phyloP scores from a whole-genome alignment of 2,113 vertebrate genomes.

The Phocoena phocoena region DNA sequence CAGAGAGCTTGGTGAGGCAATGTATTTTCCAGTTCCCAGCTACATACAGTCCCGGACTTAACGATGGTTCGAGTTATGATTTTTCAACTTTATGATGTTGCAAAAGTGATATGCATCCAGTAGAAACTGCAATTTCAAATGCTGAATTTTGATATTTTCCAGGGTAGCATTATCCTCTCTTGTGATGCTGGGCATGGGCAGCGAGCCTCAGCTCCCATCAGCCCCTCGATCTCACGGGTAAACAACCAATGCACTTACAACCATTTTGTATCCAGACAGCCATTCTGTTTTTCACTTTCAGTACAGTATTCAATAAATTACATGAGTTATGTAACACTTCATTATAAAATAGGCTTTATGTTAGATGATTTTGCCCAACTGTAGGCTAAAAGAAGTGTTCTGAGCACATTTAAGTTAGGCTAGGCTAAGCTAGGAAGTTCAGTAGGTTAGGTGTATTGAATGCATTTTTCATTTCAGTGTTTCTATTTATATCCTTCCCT shows the following conservation, averaged over 20 bases:
- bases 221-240: background rate
- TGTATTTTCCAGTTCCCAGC: background rate
- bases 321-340: background rate
- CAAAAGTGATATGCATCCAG: background rate
- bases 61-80: background rate
- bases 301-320: background rate
- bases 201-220: background rate
- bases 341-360: background rate
- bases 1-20: background rate
- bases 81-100: background rate
- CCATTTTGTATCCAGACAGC: background rate
- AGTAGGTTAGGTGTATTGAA: background rate
- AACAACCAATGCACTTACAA: background rate
- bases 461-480: background rate
- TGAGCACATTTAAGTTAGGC: background rate
- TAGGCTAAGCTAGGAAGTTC: background rate
- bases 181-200: background rate
- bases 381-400: background rate
- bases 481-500: background rate
- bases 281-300: background rate
- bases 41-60: background rate
- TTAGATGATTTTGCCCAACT: background rate
- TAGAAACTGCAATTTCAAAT: background rate
- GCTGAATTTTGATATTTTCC: background rate
- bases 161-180: too few species aligned